phyloP scores from a whole-genome alignment of 2,797 vertebrate species.

The Acridotheres tristis region DNA sequence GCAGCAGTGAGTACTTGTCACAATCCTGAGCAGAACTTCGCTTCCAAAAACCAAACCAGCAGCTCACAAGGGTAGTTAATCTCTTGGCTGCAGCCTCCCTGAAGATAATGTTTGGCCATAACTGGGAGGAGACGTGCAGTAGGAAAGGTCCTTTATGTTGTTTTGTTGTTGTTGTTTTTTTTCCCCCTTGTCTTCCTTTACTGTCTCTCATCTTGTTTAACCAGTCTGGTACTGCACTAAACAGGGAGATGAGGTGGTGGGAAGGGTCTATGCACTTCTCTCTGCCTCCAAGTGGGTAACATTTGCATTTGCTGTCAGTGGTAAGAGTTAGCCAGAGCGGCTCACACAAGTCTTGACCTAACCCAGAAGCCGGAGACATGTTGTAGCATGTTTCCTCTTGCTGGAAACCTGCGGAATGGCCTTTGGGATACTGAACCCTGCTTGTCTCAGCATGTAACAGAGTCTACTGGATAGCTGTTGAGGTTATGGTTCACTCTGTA shows the following conservation, averaged over 20 bases:
- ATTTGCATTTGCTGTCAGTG: not conserved
- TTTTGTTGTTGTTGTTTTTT: fast-evolving
- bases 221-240: not conserved
- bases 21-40: not conserved
- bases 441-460: not conserved
- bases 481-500: not conserved
- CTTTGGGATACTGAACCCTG: not conserved
- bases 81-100: not conserved
- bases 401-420: not conserved
- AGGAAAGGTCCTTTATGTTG: not conserved
- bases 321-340: not conserved
- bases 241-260: not conserved
- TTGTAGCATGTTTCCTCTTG: not conserved
- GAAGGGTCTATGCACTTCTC: not conserved
- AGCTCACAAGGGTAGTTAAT: not conserved
- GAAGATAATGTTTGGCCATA: not conserved
- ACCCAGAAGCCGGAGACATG: not conserved
- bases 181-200: not conserved
- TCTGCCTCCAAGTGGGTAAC: not conserved
- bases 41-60: not conserved
- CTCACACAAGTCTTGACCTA: not conserved
- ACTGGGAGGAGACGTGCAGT: not conserved
- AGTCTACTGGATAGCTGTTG: not conserved
- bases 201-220: not conserved
- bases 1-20: not conserved